phyloP scores from a whole-genome alignment of 2,888 invertebrate species.

The Cephus runcator region DNA sequence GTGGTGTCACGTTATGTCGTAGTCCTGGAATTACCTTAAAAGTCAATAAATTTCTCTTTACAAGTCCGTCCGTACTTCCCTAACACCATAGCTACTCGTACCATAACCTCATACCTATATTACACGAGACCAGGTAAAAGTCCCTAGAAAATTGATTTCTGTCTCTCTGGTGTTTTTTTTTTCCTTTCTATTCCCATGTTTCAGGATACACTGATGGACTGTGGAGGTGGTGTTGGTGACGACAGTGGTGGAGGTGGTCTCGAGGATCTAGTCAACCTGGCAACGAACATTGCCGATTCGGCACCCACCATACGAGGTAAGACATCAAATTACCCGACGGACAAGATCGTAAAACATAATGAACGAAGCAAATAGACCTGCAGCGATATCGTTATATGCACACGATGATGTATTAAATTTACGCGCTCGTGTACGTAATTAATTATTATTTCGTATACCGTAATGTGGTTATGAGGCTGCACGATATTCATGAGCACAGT shows the following conservation, averaged over 20 bases:
- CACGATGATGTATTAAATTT: background rate
- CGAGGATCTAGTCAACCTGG: constrained; percentile 47
- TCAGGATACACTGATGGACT: constrained; percentile 60
- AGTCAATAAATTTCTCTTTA: background rate
- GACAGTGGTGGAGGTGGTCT: constrained; percentile 45
- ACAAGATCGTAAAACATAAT: background rate
- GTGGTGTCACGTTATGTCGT: constrained; percentile 11
- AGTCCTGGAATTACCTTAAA: background rate
- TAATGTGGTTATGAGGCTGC: background rate
- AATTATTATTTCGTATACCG: constrained; percentile 4
- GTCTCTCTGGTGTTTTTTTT: background rate
- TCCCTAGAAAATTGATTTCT: background rate
- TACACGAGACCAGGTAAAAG: background rate
- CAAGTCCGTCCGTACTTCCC: background rate
- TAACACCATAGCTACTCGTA: background rate
- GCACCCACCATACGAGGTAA: constrained; percentile 54
- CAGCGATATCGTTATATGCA: background rate
- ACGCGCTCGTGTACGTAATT: constrained; percentile 2
- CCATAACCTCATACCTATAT: background rate
- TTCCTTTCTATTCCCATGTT: constrained; percentile 1
- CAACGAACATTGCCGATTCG: constrained; percentile 44
- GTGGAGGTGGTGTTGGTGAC: constrained; percentile 17
- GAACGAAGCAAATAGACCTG: background rate
- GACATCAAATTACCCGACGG: constrained; percentile 5
- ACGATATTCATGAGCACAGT: background rate